Percentiles rank a stretch among this genome's conserved stretches.
Evolutionary conservation across 1,140 invertebrate genomes (phyloP).

Genomic region (Oryzaephilus surinamensis): DNA sequence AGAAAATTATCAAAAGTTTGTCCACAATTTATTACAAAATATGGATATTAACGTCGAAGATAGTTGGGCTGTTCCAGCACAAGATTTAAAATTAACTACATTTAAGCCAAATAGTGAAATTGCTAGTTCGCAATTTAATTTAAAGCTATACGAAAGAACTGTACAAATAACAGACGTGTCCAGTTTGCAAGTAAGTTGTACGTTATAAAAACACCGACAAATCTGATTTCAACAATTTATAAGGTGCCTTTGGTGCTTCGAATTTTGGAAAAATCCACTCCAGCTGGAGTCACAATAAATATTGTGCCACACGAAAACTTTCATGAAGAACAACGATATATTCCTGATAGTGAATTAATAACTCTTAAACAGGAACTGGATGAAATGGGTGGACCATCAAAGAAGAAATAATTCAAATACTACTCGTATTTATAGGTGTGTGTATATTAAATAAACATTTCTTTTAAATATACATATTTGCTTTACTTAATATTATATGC

Average conservation of each 20-base stretch:
- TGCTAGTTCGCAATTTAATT: slow-evolving; percentile 55
- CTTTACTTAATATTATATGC: too few relatives aligned
- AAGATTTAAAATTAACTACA: slow-evolving; percentile 53
- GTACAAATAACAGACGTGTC: slow-evolving; percentile 46
- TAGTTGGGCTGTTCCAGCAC: slow-evolving; percentile 61
- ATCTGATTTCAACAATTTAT: slow-evolving; percentile 12
- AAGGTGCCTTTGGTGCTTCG: slow-evolving; percentile 54
- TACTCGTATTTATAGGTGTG: too few relatives aligned
- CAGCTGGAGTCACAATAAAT: slow-evolving; percentile 60
- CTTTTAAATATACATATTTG: too few relatives aligned
- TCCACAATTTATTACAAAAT: slow-evolving; percentile 59
- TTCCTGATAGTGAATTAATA: slow-evolving; percentile 67
- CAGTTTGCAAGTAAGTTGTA: slow-evolving; percentile 19
- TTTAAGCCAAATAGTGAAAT: slow-evolving; percentile 56
- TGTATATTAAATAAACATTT: too few relatives aligned
- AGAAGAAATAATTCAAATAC: slow-evolving; percentile 37
- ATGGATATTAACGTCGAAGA: slow-evolving; percentile 69
- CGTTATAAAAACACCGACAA: not conserved
- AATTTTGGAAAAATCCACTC: slow-evolving; percentile 56
- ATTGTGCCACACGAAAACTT: slow-evolving; percentile 48
- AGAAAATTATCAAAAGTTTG: slow-evolving; percentile 66
- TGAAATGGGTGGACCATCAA: slow-evolving; percentile 44
- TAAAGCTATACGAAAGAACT: slow-evolving; percentile 69
- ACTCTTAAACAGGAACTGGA: slow-evolving; percentile 59
- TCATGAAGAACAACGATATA: slow-evolving; percentile 56